Evolutionary conservation across 2,888 invertebrate species (phyloP).

Genomic region (Amphimallon solstitiale): DNA sequence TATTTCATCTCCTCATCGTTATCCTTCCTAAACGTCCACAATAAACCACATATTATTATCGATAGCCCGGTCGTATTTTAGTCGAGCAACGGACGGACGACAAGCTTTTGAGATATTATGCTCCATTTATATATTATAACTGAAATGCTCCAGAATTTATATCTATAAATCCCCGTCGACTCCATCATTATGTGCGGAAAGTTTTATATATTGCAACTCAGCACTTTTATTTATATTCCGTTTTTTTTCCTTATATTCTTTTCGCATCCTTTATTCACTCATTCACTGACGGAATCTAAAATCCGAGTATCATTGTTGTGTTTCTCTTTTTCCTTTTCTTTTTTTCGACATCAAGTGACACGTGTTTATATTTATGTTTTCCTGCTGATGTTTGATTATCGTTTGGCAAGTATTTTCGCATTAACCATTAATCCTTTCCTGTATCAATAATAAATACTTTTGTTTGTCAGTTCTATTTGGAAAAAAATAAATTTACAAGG

Average conservation of each 20-base stretch:
- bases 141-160: slow-evolving; percentile 19
- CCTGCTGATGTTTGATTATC: too few relatives aligned
- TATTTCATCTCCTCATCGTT: neutral
- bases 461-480: too few relatives aligned
- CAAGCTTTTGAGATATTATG: slow-evolving; percentile 25
- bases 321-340: neutral
- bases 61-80: slow-evolving; percentile 20
- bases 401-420: too few relatives aligned
- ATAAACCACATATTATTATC: slow-evolving; percentile 24
- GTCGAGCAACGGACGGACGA: slow-evolving; percentile 4
- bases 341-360: neutral
- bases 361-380: neutral
- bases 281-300: slow-evolving; percentile 5
- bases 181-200: slow-evolving; percentile 31
- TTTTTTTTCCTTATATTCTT: slow-evolving; percentile 7
- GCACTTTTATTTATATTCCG: slow-evolving; percentile 23
- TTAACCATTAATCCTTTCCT: too few relatives aligned
- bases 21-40: neutral
- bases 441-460: too few relatives aligned
- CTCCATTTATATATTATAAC: slow-evolving; percentile 17
- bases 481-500: too few relatives aligned
- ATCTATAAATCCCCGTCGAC: slow-evolving; percentile 32
- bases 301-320: slow-evolving; percentile 4
- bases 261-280: slow-evolving; percentile 4
- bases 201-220: slow-evolving; percentile 33